Base-by-base conservation (phyloP, 2,797 vertebrate species). In the Myotis pilosus region DNA sequence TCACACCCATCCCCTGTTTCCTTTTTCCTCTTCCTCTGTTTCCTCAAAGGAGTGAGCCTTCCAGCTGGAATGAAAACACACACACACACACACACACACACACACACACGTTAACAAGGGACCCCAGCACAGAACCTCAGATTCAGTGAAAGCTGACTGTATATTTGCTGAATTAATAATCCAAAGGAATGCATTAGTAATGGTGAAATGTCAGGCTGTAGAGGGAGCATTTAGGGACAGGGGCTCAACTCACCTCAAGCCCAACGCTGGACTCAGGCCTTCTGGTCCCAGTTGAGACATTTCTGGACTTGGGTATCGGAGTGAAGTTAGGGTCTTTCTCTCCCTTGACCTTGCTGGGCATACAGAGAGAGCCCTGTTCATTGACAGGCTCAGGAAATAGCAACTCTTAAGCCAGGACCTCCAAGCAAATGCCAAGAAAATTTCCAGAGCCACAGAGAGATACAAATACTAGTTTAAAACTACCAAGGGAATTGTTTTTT, bases 391-490 rank as follows among this genome's bases (percentile, higher is more conserved):
- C 86, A 55, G 44, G 62, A 85, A 87, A 79, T 13, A 75, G 30
- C 38, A 55, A 38, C 55, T 95, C 62, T 57, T 69, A 82, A 78
- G 15, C 60, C 51, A 64, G 66, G 76, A 84, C 19, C 25, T 79
- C 53, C 12, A 47, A 81, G 41, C 30, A 47, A 68, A 44, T 53
- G 41, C 82, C 75, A 53, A 95, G 86, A 83, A 33, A 60, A 71
- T 84, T 92, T 93, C 68, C 62, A 62, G 82, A 76, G 62, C 80
- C 47, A 79, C 22, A 74, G 28, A 87, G 36, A 89, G 78, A 85
- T 57, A 47, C 80, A 89, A 82, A 74, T 87, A 87, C 60, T 76
- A 66, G 30, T 49, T 44, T 71, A 81, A 87, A 82, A 66, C 74
- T 69, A 38, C 75, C 22, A 62, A 36, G 11, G 51, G 23, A 80